Base-by-base conservation (phyloP, 2,113 vertebrate species). In the Hippolais icterina region DNA sequence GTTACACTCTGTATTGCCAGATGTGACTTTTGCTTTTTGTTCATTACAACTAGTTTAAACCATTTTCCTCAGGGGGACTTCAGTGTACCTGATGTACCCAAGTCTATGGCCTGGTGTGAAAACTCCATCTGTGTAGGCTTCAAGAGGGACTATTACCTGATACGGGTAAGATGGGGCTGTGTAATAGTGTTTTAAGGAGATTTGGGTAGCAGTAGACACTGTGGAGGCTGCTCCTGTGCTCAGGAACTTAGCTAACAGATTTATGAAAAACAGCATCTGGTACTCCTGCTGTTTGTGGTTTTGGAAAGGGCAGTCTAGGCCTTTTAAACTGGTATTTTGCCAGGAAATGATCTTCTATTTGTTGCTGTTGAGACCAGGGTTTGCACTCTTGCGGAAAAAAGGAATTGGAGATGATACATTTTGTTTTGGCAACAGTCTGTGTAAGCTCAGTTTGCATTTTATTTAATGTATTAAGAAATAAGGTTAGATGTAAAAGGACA, bases 61-160 rank as follows among this genome's bases (percentile, higher is more conserved):
- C 78, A 41, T 94, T 69, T 94, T 81, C 95, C 95, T 70, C 81
- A 99, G 99, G 99, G 99, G 2, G 99, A 99, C 91, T 98, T 99
- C 69, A 98, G 98, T 61, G 99, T 99, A 56, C 99, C 99, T 44
- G 99, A 99, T 96, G 98, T 99, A 90, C 99, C 99, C 60, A 99
- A 99, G 89, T 99, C 99, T 68, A 99, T 99, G 99, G 99, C 99
- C 17, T 99, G 99, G 99, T 99, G 99, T 97, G 98, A 99, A 96
- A 99, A 99, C 96, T 99, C 99, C 83, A 99, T 99, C 89, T 99
- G 99, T 95, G 99, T 99, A 39, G 99, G 99, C 53, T 99, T 99
- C 96, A 99, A 99, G 96, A 98, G 99, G 86, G 99, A 99, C 97
- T 99, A 99, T 97, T 99, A 99, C 96, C 97, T 99, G 66, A 99